Base-by-base conservation (phyloP, 1,140 invertebrate genomes). In the Drosophila takahashii region DNA sequence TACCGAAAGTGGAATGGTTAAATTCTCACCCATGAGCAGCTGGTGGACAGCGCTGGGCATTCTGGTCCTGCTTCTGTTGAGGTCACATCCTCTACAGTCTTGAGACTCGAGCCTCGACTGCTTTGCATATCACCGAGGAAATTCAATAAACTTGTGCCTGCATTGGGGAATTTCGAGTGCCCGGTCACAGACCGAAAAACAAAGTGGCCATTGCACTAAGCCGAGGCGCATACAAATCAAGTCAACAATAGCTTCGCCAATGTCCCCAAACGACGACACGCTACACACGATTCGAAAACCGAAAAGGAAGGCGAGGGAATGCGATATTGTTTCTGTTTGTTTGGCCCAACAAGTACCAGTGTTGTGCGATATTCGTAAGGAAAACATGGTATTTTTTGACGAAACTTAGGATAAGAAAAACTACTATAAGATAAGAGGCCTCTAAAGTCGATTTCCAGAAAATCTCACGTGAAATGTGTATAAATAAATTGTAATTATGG, bases 181-280 rank as follows among this genome's bases (percentile, higher is more conserved):
- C 59, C 37, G 57, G 53, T 32, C 47, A 22, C 37, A 62, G 57
- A 62, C 52, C 60, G 15, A 47, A 79, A 77, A 66, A 58, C 71
- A 72, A 75, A 84, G 72, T 84, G 80, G 81, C 72, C 58, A 32
- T 72, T 84, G 81, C 61, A 67, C 41, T 54, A 47, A 70, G 73
- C 73, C 78, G 76, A 67, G 72, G 54, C 77, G 65, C 77, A 84
- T 85, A 80, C 81, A 84, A 84, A 84, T 84, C 81, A 85, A 84
- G 58, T 77, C 53, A 67, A 84, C 76, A 70, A 69, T 58, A 61
- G 71, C n/a, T 67, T 15, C 27, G 44, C 47, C 71, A 47, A 39
- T 29, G 71, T 44, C 37, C 59, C 70, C 37, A 10, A 42, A 13
- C 37, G 26, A 13, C 37, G 26, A 44, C 29, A 34, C 45, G 26